A percentile compares a stretch with the other conserved stretches of the same genome.
phyloP scores from a whole-genome alignment of 2,797 vertebrate species.

The Tamandua tetradactyla region DNA sequence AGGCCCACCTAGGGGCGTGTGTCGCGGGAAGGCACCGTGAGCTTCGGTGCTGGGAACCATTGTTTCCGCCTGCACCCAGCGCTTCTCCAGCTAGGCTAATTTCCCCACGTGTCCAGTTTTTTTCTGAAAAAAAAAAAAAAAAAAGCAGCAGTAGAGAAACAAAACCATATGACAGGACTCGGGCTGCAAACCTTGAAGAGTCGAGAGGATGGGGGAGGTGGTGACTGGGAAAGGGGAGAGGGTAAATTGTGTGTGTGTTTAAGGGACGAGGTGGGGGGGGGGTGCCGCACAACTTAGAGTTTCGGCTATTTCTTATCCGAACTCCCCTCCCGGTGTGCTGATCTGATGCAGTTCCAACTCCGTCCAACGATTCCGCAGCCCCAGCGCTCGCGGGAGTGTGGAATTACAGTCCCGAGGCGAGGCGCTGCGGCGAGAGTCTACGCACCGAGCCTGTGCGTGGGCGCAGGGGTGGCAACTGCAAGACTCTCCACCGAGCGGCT shows the following conservation, averaged over 20 bases:
- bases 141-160: conserved; percentile 72
- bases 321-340: conserved; percentile 49
- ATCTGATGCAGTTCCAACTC: background rate
- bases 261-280: background rate
- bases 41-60: conserved; percentile 59
- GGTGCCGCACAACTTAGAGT: conserved; percentile 9
- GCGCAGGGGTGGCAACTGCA: background rate
- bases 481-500: background rate
- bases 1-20: background rate
- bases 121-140: conserved; percentile 76
- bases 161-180: conserved; percentile 76
- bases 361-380: conserved; percentile 6
- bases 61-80: conserved; percentile 65
- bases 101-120: conserved; percentile 78
- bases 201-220: conserved; percentile 60
- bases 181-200: conserved; percentile 73
- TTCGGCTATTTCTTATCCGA: conserved; percentile 46
- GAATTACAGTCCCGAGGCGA: conserved; percentile 30
- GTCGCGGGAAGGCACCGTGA: background rate
- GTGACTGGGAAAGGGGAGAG: conserved; percentile 53
- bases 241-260: conserved; percentile 23
- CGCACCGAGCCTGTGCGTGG: background rate
- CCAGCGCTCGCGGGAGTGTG: background rate
- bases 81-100: conserved; percentile 68
- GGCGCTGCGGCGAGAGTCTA: background rate